Percentiles rank a stretch among this genome's conserved stretches.
phyloP scores from a whole-genome alignment of 2,113 vertebrate species.

The Bungarus multicinctus region DNA sequence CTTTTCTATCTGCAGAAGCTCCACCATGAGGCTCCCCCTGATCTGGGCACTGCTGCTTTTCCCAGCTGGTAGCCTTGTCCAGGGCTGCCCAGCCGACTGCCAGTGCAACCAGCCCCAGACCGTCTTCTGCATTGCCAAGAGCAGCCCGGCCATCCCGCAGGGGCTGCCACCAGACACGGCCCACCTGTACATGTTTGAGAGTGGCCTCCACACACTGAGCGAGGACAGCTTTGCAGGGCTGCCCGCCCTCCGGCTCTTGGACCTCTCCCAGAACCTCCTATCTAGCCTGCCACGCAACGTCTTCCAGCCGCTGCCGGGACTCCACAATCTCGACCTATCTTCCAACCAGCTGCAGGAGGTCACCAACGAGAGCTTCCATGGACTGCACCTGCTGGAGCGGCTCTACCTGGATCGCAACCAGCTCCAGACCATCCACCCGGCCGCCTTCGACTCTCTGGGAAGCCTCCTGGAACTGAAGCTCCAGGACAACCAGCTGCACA shows the following conservation, averaged over 20 bases:
- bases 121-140: conserved; percentile 69
- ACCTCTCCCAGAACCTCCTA: conserved; percentile 93
- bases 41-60: conserved; percentile 54
- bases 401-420: conserved; percentile 90
- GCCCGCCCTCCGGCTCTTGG: conserved; percentile 81
- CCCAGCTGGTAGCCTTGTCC: neutral
- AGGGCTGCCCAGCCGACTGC: conserved; percentile 69
- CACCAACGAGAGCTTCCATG: conserved; percentile 85
- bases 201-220: conserved; percentile 78
- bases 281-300: conserved; percentile 78
- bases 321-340: conserved; percentile 91
- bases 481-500: conserved; percentile 83
- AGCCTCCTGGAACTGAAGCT: conserved; percentile 91
- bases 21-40: conserved; percentile 52
- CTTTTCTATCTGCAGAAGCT: conserved; percentile 35
- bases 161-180: conserved; percentile 72
- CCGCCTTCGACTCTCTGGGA: conserved; percentile 81
- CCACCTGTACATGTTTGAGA: conserved; percentile 85
- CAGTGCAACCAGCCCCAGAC: conserved; percentile 70
- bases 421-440: conserved; percentile 82
- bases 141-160: conserved; percentile 69
- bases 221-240: conserved; percentile 79
- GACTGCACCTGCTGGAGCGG: conserved; percentile 83
- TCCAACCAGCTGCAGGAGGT: conserved; percentile 88
- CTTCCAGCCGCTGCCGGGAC: conserved; percentile 81